phyloP scores from a whole-genome alignment of 2,797 vertebrate genomes.

The Dryobates pubescens region DNA sequence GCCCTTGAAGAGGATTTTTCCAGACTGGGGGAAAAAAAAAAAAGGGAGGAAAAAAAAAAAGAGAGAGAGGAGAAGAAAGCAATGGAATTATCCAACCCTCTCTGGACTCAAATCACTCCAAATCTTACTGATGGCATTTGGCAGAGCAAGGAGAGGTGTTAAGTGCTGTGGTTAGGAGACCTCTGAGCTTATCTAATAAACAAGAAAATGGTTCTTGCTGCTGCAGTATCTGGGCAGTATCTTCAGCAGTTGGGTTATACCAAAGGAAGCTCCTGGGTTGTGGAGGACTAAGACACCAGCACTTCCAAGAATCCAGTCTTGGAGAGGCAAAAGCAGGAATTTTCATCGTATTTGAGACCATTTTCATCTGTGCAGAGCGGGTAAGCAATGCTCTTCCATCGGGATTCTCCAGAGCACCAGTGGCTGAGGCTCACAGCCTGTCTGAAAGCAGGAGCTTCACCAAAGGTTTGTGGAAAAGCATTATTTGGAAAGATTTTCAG shows the following conservation, averaged over 20 bases:
- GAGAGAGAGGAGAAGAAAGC: not conserved
- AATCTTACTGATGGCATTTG: not conserved
- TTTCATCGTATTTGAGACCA: not conserved
- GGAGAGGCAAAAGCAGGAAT: not conserved
- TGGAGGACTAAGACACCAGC: not conserved
- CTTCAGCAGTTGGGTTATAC: accelerated
- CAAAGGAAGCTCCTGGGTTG: not conserved
- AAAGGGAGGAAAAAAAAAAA: not conserved
- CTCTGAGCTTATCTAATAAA: not conserved
- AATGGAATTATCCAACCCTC: not conserved
- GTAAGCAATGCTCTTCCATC: not conserved
- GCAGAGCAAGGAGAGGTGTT: not conserved
- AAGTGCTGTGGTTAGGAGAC: not conserved
- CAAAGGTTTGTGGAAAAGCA: not conserved
- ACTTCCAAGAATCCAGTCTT: not conserved
- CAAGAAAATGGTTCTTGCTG: not conserved
- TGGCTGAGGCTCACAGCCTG: not conserved
- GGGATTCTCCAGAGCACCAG: accelerated
- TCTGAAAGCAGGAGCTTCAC: not conserved
- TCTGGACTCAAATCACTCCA: not conserved
- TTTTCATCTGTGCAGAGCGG: not conserved
- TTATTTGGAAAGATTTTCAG: not conserved
- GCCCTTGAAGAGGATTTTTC: not conserved
- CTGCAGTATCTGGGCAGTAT: not conserved
- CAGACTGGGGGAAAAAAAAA: not conserved